These are phyloP conservation scores for Lepeophtheirus salmonis DNA, from an alignment of 1,140 invertebrate species.

Conservation along the genomic window DNA sequence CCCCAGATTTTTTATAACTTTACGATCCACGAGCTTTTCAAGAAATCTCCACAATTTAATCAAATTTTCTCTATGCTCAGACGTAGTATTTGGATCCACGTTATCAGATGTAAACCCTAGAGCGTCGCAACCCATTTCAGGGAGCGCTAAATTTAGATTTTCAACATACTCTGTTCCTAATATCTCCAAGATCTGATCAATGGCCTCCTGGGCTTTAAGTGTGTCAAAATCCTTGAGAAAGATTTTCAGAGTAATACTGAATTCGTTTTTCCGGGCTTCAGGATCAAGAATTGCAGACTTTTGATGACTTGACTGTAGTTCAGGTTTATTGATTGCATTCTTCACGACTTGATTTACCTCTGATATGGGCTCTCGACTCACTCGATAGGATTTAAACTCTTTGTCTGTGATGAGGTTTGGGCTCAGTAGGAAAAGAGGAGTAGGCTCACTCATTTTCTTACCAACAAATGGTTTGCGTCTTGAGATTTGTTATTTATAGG, in stretches of 20 bases:
- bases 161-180: neutral
- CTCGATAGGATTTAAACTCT: neutral
- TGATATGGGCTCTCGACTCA: neutral
- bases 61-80: neutral
- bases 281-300: neutral
- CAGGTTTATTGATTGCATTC: neutral
- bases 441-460: constrained; percentile 4
- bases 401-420: neutral
- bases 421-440: neutral
- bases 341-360: neutral
- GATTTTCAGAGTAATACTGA: neutral
- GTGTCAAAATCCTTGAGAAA: neutral
- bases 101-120: neutral
- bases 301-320: neutral
- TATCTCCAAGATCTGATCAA: neutral
- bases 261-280: neutral
- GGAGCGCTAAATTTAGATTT: neutral
- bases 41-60: neutral
- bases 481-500: too few relatives aligned
- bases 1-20: neutral
- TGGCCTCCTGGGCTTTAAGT: neutral
- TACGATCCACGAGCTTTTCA: neutral
- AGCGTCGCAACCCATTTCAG: neutral
- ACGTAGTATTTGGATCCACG: too few relatives aligned
- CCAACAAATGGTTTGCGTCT: too few relatives aligned